Conservation (phyloP, 2,797 vertebrate species). For the Leucoraja ocellata region DNA sequence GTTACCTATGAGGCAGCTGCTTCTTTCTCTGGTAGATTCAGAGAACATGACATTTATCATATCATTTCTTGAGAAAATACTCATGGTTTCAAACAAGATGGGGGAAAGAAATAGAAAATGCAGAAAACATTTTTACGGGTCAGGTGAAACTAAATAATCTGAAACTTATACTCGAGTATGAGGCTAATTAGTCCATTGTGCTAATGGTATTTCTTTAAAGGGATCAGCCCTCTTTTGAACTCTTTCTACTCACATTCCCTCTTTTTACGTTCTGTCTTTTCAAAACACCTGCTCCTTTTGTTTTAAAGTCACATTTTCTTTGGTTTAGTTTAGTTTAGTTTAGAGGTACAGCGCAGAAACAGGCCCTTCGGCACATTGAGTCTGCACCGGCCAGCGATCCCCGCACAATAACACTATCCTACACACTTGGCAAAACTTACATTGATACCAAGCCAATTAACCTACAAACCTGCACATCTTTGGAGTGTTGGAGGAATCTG, state of each 20-base stretch:
- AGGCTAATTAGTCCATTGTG: neutral
- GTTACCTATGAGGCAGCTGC: neutral
- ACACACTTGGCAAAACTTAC: too few species aligned
- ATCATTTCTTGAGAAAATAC: neutral
- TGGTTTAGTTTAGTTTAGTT: too few species aligned
- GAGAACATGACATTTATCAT: neutral
- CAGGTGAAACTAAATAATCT: neutral
- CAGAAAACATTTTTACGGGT: neutral
- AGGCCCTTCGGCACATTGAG: too few species aligned
- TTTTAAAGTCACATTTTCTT: neutral
- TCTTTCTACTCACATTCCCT: neutral
- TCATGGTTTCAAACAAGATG: neutral
- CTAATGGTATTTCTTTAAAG: neutral
- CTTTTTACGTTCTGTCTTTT: neutral
- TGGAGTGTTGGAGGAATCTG: too few species aligned
- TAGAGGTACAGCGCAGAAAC: neutral
- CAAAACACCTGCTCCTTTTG: neutral
- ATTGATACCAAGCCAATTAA: too few species aligned
- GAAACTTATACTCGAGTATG: neutral
- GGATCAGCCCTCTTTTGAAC: too few species aligned
- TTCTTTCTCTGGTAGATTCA: neutral
- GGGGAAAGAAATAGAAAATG: neutral
- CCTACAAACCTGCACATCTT: too few species aligned
- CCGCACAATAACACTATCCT: too few species aligned
- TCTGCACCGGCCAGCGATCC: too few species aligned